Conservation (phyloP, 2,888 invertebrate genomes). For the Silvanus unidentatus region DNA sequence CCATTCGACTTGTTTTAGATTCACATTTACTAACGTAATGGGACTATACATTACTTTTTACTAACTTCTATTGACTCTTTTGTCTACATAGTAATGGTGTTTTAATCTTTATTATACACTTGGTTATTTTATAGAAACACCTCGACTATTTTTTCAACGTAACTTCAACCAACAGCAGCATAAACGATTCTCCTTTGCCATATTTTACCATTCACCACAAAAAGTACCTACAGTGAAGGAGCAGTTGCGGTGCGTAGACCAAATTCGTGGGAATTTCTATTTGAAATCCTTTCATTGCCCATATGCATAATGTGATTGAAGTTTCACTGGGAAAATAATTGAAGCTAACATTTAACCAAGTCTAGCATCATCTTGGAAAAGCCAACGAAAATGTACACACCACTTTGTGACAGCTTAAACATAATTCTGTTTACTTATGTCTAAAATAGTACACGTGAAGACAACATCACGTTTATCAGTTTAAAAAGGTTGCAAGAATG, state of each 20-base stretch:
- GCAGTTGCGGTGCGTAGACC: too few species aligned
- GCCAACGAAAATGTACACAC: too few species aligned
- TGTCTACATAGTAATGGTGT: slow-evolving; percentile 24
- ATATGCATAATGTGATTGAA: too few species aligned
- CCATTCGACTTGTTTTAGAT: slow-evolving; percentile 22
- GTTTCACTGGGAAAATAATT: too few species aligned
- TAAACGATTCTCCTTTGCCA: too few species aligned
- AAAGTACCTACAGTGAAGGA: too few species aligned
- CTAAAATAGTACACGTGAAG: slow-evolving; percentile 19
- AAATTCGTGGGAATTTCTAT: too few species aligned
- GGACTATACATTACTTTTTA: slow-evolving; percentile 29
- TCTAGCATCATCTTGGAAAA: too few species aligned
- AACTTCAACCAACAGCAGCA: too few species aligned
- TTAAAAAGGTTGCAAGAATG: slow-evolving; percentile 30
- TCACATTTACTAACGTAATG: slow-evolving; percentile 30
- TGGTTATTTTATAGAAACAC: slow-evolving; percentile 12
- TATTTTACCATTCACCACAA: too few species aligned
- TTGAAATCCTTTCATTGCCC: too few species aligned
- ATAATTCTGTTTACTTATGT: slow-evolving; percentile 7
- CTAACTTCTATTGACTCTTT: slow-evolving; percentile 28
- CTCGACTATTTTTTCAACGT: slow-evolving; percentile 8
- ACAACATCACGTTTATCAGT: slow-evolving; percentile 24
- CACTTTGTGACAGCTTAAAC: slow-evolving; percentile 2
- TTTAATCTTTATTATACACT: slow-evolving; percentile 27
- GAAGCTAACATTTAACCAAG: too few species aligned